Conservation (phyloP, 2,888 invertebrate genomes). For the Diachrysia chrysitis region DNA sequence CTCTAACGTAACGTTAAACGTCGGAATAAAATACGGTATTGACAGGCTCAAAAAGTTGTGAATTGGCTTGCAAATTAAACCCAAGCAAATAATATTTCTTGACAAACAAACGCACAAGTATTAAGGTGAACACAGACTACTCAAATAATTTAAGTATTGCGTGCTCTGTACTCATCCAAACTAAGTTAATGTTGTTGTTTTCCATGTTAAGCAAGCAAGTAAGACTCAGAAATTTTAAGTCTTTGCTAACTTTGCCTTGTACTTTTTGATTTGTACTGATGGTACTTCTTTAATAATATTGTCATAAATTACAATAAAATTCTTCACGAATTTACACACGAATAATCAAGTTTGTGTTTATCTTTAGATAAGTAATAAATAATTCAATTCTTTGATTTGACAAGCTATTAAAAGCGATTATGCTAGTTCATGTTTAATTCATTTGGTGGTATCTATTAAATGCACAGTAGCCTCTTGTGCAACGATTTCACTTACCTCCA, state of each 20-base stretch:
- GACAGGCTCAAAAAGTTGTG: slow-evolving; percentile 7
- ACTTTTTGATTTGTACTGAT: background rate
- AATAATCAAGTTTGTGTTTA: slow-evolving; percentile 6
- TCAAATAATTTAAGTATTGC: slow-evolving; percentile 39
- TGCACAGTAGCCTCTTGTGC: slow-evolving; percentile 40
- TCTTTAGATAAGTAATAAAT: slow-evolving; percentile 22
- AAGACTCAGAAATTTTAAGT: background rate
- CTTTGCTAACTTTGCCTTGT: slow-evolving; percentile 1
- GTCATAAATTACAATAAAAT: too few species aligned
- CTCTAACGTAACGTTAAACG: background rate
- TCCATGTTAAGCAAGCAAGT: background rate
- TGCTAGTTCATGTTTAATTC: slow-evolving; percentile 43
- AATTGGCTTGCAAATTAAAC: slow-evolving; percentile 27
- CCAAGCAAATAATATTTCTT: slow-evolving; percentile 33
- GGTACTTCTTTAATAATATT: background rate
- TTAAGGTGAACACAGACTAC: slow-evolving; percentile 33
- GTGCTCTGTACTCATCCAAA: slow-evolving; percentile 30
- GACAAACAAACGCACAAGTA: slow-evolving; percentile 37
- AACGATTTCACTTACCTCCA: slow-evolving; percentile 46
- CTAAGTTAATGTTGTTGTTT: slow-evolving; percentile 8
- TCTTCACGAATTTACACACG: background rate
- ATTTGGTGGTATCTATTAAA: slow-evolving; percentile 39
- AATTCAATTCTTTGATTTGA: slow-evolving; percentile 40
- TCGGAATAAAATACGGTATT: slow-evolving; percentile 12
- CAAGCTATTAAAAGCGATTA: slow-evolving; percentile 47